phyloP scores from a whole-genome alignment of 2,888 invertebrate genomes.

The Protula sp. region DNA sequence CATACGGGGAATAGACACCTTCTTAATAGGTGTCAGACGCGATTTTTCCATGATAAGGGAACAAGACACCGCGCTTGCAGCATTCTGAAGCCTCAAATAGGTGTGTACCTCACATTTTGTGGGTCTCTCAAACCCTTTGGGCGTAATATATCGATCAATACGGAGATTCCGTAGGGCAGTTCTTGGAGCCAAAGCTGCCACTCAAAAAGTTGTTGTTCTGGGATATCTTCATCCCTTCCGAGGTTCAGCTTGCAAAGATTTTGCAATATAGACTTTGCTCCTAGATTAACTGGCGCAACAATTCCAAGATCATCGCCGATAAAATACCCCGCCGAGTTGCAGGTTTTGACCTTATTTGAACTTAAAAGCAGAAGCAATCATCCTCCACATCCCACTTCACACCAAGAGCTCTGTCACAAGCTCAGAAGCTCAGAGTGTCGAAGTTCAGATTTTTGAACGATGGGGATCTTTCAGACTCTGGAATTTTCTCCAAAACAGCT shows the following conservation, averaged over 20 bases:
- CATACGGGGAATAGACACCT: not conserved
- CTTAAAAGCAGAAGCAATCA: not conserved
- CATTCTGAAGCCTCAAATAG: not conserved
- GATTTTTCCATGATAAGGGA: no score
- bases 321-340: not conserved
- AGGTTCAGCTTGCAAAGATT: not conserved
- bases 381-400: not conserved
- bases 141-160: no score
- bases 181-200: not conserved
- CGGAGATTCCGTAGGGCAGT: not conserved
- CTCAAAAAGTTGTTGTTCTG: not conserved
- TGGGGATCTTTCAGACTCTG: not conserved
- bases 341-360: not conserved
- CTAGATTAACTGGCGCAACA: not conserved
- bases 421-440: not conserved
- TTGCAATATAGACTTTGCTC: not conserved
- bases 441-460: not conserved
- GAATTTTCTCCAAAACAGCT: not conserved
- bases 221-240: not conserved
- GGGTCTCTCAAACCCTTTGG: not conserved
- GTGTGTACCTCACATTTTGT: not conserved
- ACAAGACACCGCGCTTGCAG: no score
- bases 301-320: not conserved
- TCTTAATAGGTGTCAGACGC: not conserved
- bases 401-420: not conserved